These are phyloP conservation scores for Harpalus rufipes DNA, from an alignment of 2,888 invertebrate genomes.

Conservation along the genomic window DNA sequence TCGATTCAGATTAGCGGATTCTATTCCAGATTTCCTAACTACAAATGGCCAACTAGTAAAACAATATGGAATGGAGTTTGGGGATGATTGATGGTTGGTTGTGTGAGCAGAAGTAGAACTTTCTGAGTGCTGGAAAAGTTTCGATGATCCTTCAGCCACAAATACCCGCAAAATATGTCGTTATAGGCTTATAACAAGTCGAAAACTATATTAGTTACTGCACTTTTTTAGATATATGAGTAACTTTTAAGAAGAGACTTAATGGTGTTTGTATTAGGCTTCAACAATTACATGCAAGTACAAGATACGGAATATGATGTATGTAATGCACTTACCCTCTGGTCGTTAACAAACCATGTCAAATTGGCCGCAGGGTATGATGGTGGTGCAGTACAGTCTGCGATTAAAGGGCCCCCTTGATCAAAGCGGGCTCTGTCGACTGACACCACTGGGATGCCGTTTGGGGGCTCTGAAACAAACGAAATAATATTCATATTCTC, in stretches of 20 bases:
- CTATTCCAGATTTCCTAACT: conserved; percentile 1
- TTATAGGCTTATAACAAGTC: background rate
- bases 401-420: conserved; percentile 81
- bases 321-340: conserved; percentile 76
- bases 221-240: no score
- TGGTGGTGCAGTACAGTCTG: conserved; percentile 81
- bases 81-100: background rate
- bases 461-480: conserved; percentile 79
- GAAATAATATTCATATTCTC: background rate
- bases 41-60: conserved; percentile 5
- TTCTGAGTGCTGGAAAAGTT: background rate
- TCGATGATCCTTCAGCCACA: background rate
- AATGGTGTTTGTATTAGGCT: no score
- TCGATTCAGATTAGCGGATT: background rate
- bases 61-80: background rate
- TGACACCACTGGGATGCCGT: conserved; percentile 80
- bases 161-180: background rate
- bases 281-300: no score
- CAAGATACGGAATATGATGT: background rate
- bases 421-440: conserved; percentile 80
- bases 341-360: conserved; percentile 83
- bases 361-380: conserved; percentile 82
- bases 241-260: no score
- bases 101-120: background rate
- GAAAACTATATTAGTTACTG: background rate